phyloP scores from a whole-genome alignment of 2,113 vertebrate genomes.

The Pelusios castaneus region DNA sequence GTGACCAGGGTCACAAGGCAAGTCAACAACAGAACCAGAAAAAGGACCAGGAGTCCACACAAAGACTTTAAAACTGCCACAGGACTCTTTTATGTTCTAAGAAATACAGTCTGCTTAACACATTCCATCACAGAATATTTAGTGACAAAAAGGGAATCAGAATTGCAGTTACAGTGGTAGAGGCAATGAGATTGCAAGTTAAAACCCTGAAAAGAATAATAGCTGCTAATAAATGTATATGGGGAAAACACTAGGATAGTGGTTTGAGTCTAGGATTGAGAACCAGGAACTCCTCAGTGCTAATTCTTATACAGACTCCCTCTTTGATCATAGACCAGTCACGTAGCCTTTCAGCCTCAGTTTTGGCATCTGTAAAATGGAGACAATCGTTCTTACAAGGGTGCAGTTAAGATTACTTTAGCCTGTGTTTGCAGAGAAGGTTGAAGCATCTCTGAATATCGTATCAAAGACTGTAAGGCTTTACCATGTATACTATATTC shows the following conservation, averaged over 20 bases:
- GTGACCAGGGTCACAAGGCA: background rate
- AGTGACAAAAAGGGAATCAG: background rate
- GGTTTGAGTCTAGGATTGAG: background rate
- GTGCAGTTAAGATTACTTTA: background rate
- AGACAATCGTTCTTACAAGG: background rate
- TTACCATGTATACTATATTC: background rate
- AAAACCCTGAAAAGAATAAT: constrained; percentile 5
- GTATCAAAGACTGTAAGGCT: background rate
- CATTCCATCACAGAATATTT: constrained; percentile 32
- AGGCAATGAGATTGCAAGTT: constrained; percentile 17
- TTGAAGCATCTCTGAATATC: fast-evolving
- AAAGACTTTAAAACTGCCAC: no score
- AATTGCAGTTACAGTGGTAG: background rate
- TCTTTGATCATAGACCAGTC: background rate
- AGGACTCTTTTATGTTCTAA: no score
- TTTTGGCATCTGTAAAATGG: background rate
- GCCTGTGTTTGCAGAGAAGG: background rate
- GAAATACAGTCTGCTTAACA: constrained; percentile 53
- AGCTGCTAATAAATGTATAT: background rate
- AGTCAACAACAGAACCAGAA: fast-evolving
- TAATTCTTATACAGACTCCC: background rate
- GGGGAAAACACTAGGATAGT: background rate
- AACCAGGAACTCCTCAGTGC: background rate
- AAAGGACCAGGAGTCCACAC: background rate
- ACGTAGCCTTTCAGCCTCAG: background rate